Conservation (phyloP, 2,113 vertebrate genomes). For the Ginglymostoma cirratum region DNA sequence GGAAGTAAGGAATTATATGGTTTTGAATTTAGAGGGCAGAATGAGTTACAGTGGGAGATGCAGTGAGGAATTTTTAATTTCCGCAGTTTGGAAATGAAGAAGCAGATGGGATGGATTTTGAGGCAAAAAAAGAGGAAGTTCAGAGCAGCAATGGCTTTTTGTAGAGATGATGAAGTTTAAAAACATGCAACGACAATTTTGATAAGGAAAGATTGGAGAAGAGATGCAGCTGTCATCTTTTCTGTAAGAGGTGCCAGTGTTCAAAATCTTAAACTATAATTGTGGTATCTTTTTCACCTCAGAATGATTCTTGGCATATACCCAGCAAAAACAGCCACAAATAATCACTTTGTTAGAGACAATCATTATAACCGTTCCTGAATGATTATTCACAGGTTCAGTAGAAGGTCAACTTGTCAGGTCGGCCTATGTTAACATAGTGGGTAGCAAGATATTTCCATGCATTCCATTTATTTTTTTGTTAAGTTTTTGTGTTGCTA, state of each 20-base stretch:
- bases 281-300: background rate
- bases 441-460: background rate
- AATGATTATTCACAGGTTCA: background rate
- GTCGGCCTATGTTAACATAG: background rate
- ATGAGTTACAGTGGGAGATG: background rate
- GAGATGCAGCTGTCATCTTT: background rate
- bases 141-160: background rate
- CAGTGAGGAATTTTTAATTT: background rate
- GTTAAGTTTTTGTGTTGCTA: background rate
- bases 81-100: background rate
- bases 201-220: background rate
- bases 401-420: background rate
- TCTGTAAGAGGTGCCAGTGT: background rate
- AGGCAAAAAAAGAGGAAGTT: background rate
- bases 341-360: background rate
- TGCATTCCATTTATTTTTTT: background rate
- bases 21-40: background rate
- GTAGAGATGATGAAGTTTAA: background rate
- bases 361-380: background rate
- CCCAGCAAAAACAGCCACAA: background rate
- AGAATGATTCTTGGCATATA: background rate
- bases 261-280: background rate
- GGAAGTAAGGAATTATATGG: background rate
- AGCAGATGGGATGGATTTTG: background rate
- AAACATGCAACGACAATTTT: background rate